phyloP scores from a whole-genome alignment of 2,888 invertebrate genomes.

The Eupithecia insigniata region DNA sequence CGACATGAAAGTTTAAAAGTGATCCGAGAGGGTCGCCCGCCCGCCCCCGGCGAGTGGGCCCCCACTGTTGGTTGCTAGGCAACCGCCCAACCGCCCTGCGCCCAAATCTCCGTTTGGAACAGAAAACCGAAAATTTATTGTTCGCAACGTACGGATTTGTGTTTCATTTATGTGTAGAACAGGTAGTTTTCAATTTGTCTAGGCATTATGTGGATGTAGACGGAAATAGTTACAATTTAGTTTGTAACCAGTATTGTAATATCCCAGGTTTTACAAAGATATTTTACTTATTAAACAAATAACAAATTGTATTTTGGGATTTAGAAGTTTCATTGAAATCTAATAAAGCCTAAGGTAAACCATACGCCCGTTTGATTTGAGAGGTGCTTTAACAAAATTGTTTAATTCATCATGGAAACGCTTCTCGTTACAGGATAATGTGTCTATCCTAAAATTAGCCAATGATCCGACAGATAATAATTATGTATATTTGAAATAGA shows the following conservation, averaged over 20 bases:
- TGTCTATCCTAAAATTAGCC: background rate
- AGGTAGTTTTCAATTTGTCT: conserved; percentile 15
- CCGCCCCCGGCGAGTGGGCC: conserved; percentile 45
- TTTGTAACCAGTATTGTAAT: background rate
- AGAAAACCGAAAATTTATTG: conserved; percentile 76
- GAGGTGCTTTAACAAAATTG: background rate
- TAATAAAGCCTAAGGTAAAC: no score
- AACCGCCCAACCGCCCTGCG: conserved; percentile 72
- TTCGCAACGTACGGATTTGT: conserved; percentile 65
- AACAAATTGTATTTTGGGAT: background rate
- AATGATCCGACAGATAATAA: background rate
- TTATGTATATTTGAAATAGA: no score
- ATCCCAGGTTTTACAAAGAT: background rate
- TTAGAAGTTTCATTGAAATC: no score
- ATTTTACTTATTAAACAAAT: background rate
- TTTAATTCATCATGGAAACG: background rate
- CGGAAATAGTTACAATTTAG: background rate
- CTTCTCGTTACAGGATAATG: background rate
- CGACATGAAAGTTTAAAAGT: conserved; percentile 85
- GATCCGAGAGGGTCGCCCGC: conserved; percentile 64
- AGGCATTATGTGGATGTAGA: background rate
- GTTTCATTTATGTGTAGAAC: conserved; percentile 46
- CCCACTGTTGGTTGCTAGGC: conserved; percentile 69
- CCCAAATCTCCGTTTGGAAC: conserved; percentile 80
- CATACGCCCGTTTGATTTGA: background rate